phyloP scores from a whole-genome alignment of 2,797 vertebrate species.

The Pangasius sanitwongsei region DNA sequence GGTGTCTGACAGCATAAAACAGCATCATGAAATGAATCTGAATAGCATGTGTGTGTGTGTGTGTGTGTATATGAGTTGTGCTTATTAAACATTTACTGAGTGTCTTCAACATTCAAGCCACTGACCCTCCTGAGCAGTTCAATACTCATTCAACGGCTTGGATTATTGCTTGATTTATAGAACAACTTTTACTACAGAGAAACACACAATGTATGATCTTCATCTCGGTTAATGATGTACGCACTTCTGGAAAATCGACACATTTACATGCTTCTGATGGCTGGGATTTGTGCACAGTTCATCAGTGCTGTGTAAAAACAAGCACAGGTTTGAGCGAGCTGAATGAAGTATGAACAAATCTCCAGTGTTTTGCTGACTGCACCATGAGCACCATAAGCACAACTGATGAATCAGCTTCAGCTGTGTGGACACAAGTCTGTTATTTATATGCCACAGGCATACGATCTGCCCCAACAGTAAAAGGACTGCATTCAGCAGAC shows the following conservation, averaged over 20 bases:
- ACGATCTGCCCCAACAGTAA: background rate
- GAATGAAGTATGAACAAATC: background rate
- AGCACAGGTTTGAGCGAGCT: background rate
- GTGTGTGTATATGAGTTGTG: background rate
- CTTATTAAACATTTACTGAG: background rate
- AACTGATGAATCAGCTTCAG: background rate
- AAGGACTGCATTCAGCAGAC: background rate
- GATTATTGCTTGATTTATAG: background rate
- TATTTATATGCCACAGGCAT: background rate
- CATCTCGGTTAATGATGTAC: background rate
- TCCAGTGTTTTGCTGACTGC: background rate
- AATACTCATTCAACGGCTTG: background rate
- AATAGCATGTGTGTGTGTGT: no score
- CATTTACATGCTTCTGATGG: background rate
- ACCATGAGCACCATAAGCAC: no score
- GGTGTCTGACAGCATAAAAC: constrained; percentile 76
- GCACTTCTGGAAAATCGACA: background rate
- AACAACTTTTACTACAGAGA: background rate
- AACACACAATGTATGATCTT: background rate
- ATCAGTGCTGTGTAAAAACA: background rate
- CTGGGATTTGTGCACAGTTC: background rate
- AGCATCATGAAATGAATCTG: background rate
- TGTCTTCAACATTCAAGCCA: background rate
- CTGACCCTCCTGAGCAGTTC: background rate
- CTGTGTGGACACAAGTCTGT: background rate